Base-by-base conservation (phyloP, 2,797 vertebrate genomes). In the Lithobates pipiens region DNA sequence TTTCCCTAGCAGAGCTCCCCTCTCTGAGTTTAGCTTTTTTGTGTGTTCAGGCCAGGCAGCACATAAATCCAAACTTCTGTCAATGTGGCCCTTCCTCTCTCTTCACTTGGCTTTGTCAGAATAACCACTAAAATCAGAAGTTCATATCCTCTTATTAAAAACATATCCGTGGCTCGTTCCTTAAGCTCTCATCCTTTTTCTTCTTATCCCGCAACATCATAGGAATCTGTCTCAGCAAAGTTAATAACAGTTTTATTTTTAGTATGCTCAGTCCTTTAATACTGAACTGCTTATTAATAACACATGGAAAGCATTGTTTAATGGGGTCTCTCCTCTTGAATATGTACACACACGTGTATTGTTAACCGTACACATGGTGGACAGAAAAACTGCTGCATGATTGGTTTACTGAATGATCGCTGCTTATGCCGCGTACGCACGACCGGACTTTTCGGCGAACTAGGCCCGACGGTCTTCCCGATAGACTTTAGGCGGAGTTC, bases 101-200 rank as follows among this genome's bases (percentile, higher is more conserved):
- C 68, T 71, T 71, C 57, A 42, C 32, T 70, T 85, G 73, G 78
- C 73, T 76, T 70, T 32, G 44, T 67, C 23, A 21, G 36, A 70
- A 76, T 68, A 76, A 67, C n/a, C 46, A 86, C 50, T 76, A 76
- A 67, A 57, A 70, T 86, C 65, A 72, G 79, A 82, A 70, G 73
- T 77, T 77, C 65, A 70, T 27, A 29, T 76, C 6, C 18, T 61
- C 69, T 76, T 81, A 81, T 82, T 81, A 21, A 57, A 86, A 86
- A 81, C 78, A 76, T 71, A 54, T 39, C 29, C 0, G 57, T 36
- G 67, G 46, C 74, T 72, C 63, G 46, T 77, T 82, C 25, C 15
- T 76, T 70, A 39, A 39, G 34, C 44, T 29, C 5, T 13, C 32
- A 27, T 68, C 46, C 76, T 18, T 63, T 50, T 3, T 76, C 27